A percentile compares a stretch with the other conserved stretches of the same genome.
Conservation (phyloP, 2,888 invertebrate species). For the Salpingus planirostris region DNA sequence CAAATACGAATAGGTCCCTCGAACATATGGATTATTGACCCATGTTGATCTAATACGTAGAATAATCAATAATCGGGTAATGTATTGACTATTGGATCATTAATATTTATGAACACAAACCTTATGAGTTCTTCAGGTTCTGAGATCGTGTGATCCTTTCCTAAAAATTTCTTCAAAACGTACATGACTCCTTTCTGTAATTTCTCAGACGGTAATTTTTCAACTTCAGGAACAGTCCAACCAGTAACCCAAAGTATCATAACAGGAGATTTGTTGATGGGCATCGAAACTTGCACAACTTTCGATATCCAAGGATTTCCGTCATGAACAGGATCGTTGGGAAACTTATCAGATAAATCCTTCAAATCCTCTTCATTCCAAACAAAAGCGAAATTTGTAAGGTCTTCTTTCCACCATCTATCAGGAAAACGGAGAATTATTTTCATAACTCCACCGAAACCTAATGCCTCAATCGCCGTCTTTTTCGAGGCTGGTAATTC, state of each 20-base stretch:
- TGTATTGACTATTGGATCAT: conserved; percentile 1
- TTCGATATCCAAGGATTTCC: conserved; percentile 16
- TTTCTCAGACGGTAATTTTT: conserved; percentile 46
- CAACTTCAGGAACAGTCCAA: conserved; percentile 52
- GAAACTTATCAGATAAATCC: conserved; percentile 22
- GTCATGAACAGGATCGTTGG: conserved; percentile 21
- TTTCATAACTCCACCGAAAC: conserved; percentile 23
- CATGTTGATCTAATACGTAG: conserved; percentile 19
- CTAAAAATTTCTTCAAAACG: conserved; percentile 47
- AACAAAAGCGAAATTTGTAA: conserved; percentile 12
- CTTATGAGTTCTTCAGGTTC: conserved; percentile 34
- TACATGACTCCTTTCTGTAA: conserved; percentile 44
- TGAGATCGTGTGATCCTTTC: conserved; percentile 41
- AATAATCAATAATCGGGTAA: conserved; percentile 5
- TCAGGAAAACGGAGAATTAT: conserved; percentile 19
- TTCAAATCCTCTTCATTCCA: conserved; percentile 21
- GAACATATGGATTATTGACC: conserved; percentile 22
- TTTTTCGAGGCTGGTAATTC: conserved; percentile 18
- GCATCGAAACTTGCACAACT: conserved; percentile 8
- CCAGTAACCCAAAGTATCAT: conserved; percentile 60
- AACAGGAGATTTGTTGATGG: conserved; percentile 45
- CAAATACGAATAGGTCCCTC: conserved; percentile 24
- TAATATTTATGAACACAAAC: conserved; percentile 21
- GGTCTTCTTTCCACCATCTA: conserved; percentile 19
- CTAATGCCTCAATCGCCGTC: conserved; percentile 21